Evolutionary conservation across 2,888 invertebrate genomes (phyloP), one percentile per base, ranked within the genome.

Genomic region (Hedya salicella): DNA sequence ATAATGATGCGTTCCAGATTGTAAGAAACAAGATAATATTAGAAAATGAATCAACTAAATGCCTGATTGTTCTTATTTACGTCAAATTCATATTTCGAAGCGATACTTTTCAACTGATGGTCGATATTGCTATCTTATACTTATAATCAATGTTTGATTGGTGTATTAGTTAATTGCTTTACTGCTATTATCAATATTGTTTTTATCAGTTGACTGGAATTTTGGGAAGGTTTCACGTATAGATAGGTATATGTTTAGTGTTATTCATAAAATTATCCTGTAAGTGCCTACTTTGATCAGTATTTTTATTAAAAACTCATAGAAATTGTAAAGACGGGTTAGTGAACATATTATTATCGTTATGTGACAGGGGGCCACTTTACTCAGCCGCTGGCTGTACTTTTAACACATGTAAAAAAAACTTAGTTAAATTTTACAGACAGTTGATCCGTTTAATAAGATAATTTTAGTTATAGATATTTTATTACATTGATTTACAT

Each of bases 81-180:
- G 6, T 39, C 13, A 8, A 25, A 54, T 40, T 25, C 40, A 13
- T 19, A 5, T 52, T 39, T 14, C 50, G 25, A 49, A 17, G 44
- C 54, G 54, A 16, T 36, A 6, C 36, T 48, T 52, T 30, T n/a
- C 32, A 14, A 39, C 17, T 44, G 40, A 66, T 64, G 13, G 16
- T 9, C 3, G 48, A 66, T 59, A 52, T 16, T 3, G 9, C 39
- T 52, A 56, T 65, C 59, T 14, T 44, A 25, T 5, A 3, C 9
- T 52, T 30, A 39, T 62, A 62, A 57, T 56, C 52, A 46, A 52
- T 62, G 48, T 63, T 68, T 61, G 48, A 54, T 66, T 60, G 66
- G 48, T 54, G 61, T 66, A 61, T 66, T 61, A 46, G 46, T 61
- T 49, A 60, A 60, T 60, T 46, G 52, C 48, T 48, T 66, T 60